phyloP scores from a whole-genome alignment of 2,113 vertebrate genomes.

The Pedetes capensis region DNA sequence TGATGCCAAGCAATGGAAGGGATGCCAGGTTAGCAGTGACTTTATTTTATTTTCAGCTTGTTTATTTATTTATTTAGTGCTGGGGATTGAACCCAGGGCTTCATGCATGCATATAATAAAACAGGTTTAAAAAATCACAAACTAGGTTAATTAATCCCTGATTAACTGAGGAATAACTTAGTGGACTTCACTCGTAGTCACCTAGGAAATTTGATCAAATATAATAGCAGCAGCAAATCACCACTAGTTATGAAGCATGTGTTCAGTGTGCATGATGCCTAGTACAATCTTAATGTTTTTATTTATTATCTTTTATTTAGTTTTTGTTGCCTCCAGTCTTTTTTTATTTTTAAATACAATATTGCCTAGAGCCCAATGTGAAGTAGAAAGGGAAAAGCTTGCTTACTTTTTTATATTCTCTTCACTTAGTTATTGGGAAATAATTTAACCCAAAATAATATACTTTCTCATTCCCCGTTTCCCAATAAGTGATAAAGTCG shows the following conservation, averaged over 20 bases:
- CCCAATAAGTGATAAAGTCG: not conserved
- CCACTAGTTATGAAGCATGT: not conserved
- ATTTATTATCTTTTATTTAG: not conserved
- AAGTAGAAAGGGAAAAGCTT: not conserved
- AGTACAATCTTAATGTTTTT: not conserved
- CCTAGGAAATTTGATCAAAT: not conserved
- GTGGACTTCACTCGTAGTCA: not conserved
- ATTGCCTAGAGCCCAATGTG: not conserved
- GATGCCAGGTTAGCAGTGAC: not conserved
- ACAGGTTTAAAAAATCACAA: not conserved
- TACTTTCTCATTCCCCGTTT: constrained; percentile 4
- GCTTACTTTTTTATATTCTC: constrained; percentile 28
- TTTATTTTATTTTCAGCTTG: too few species aligned
- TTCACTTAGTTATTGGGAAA: constrained; percentile 11
- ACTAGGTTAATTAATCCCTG: not conserved
- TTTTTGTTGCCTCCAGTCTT: constrained; percentile 11
- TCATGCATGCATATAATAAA: not conserved
- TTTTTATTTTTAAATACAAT: not conserved
- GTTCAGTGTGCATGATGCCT: constrained; percentile 15
- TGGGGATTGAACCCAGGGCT: not conserved
- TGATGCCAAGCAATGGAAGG: not conserved
- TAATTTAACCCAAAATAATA: constrained; percentile 14
- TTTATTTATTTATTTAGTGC: too few species aligned
- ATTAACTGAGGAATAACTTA: constrained; percentile 3
- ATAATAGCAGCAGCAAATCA: not conserved